Percentiles rank a stretch among this genome's conserved stretches.
Evolutionary conservation across 2,113 vertebrate species (phyloP).

Genomic region (Trematocara stigmaticum): DNA sequence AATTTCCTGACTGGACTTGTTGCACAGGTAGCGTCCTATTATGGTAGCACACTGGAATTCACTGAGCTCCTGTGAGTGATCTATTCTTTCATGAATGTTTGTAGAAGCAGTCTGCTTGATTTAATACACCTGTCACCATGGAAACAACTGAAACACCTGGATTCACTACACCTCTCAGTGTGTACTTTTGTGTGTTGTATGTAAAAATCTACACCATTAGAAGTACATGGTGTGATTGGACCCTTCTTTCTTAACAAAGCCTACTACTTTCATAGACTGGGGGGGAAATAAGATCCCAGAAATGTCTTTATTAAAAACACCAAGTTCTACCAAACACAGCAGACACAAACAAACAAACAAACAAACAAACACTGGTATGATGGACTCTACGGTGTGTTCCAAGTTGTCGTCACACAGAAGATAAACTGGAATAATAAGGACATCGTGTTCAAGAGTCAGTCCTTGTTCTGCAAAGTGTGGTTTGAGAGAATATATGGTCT

Average conservation of each 20-base stretch:
- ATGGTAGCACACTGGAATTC: background rate
- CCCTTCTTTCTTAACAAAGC: background rate
- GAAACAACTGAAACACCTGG: background rate
- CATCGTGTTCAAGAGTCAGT: background rate
- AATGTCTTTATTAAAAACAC: background rate
- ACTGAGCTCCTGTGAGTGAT: background rate
- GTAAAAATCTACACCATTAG: background rate
- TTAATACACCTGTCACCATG: background rate
- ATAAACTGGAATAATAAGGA: background rate
- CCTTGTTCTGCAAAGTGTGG: background rate
- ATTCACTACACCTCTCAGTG: background rate
- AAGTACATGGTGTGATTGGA: background rate
- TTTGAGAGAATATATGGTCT: background rate
- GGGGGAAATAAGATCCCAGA: background rate
- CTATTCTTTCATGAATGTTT: background rate
- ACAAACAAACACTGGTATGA: background rate
- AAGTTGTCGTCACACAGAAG: background rate
- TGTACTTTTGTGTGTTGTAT: background rate
- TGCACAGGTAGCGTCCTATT: background rate
- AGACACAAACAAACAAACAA: background rate
- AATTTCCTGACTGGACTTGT: background rate
- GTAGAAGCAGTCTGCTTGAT: background rate
- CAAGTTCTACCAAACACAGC: background rate
- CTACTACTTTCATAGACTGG: background rate
- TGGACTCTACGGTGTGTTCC: background rate